Base-by-base conservation (phyloP, 2,888 invertebrate genomes). In the Eupithecia pulchellata region DNA sequence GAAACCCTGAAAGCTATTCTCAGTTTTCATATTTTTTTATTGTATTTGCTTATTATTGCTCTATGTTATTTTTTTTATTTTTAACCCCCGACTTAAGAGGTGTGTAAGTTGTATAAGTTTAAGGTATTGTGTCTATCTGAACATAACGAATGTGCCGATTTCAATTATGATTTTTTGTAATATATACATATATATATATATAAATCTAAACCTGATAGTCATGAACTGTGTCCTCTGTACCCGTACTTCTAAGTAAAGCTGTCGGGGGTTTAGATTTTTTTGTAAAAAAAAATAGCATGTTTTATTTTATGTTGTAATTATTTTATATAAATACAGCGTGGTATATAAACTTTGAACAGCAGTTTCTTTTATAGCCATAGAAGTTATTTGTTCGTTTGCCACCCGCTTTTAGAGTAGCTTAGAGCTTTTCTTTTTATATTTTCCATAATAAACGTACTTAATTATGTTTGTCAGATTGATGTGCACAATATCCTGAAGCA, bases 261-360 rank as follows among this genome's bases (percentile, higher is more conserved):
- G 47, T 47, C 20, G 47, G 57, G 29, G 27, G 58, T 32, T 32
- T 84, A 84, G 83, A 83, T 84, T 89, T 83, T 86, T 90, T 91
- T 89, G 88, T 86, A 52, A 25, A 25, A 32, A 32, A 8, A 47
- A 20, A 2, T 47, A 20, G 8, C 42, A 25, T 52, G 52, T 52
- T 25, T 52, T 9, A 25, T 25, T 1, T 85, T 87, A 79, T 86
- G 88, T 90, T 91, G 86, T 90, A 88, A 85, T 88, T 86, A 89
- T 85, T 88, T 91, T 89, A 89, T 86, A 89, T 90, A 87, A 90
- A 91, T 91, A 91, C 89, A 92, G 89, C 88, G 88, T 91, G 88
- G 85, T 89, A 88, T 89, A 88, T 87, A 88, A 84, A 89, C 87
- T 88, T 88, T 87, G 9, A 83, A 72, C 81, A 86, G 79, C 82